Evolutionary conservation across 92 coral and sea anemone species (phyloP).

Genomic region (Montipora capitata): DNA sequence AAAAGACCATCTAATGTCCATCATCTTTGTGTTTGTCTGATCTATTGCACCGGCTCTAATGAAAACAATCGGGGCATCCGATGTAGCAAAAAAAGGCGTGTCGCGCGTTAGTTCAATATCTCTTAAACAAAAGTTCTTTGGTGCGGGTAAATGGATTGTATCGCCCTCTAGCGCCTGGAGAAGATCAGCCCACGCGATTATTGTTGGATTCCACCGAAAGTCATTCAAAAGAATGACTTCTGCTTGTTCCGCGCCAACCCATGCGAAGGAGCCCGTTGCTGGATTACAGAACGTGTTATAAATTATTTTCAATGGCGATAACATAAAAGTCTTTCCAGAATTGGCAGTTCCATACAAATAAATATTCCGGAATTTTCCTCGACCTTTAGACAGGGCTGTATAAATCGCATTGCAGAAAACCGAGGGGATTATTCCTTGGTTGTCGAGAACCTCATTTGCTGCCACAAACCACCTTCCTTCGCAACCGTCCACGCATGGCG

Average conservation of each 20-base stretch:
- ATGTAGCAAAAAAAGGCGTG: slow-evolving; percentile 13
- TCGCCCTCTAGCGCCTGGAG: slow-evolving; percentile 68
- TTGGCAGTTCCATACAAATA: neutral
- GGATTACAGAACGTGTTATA: slow-evolving; percentile 52
- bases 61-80: slow-evolving; percentile 25
- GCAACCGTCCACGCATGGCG: slow-evolving; percentile 41
- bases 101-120: slow-evolving; percentile 47
- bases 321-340: slow-evolving; percentile 49
- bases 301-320: slow-evolving; percentile 36
- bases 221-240: slow-evolving; percentile 63
- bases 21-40: neutral
- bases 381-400: neutral
- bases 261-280: slow-evolving; percentile 63
- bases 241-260: slow-evolving; percentile 67
- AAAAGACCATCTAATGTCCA: neutral
- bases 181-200: slow-evolving; percentile 63
- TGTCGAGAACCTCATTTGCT: slow-evolving; percentile 27
- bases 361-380: neutral
- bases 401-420: neutral
- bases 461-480: slow-evolving; percentile 35
- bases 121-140: slow-evolving; percentile 42
- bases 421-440: slow-evolving; percentile 9
- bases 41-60: neutral
- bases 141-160: neutral
- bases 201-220: slow-evolving; percentile 52